Evolutionary conservation across 2,888 invertebrate species (phyloP), one percentile per base, ranked within the genome.

Genomic region (Dendrolimus houi): DNA sequence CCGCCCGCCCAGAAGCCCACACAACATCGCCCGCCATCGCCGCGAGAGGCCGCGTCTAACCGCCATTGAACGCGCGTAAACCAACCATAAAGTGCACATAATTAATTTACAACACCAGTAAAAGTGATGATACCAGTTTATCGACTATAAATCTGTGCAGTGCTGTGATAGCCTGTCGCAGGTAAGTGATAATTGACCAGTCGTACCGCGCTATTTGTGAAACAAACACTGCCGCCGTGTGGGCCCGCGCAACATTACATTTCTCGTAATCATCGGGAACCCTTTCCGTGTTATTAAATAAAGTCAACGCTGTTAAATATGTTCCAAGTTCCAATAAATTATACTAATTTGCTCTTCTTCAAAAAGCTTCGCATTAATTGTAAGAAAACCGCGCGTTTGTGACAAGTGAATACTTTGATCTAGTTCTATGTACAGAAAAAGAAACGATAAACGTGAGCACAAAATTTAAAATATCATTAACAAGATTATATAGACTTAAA

Each of bases 111-210:
- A 84, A 83, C 85, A 79, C 74, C 79, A 86, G 83, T 87, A 85
- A 86, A 84, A 87, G 89, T 90, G 89, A 90, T 89, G 84, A 87
- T 87, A 85, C 82, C 74, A 82, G 86, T 87, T 88, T 86, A 87
- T 87, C 83, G 85, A 84, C 89, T 78, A 85, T 88, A 87, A 87
- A 89, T 84, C 86, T 85, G 86, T 85, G 82, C 77, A 79, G 87
- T 87, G 85, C 81, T 81, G 87, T 86, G 87, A 81, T 87, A 85
- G 81, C 84, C 80, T 83, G 85, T 89, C 84, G 72, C 88, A 88
- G 90, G 90, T 90, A 86, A 89, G 90, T 89, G 89, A 83, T 89
- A 88, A 89, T 89, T 89, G 86, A 74, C 83, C 77, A 78, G 77
- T 81, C 80, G 79, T 77, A 78, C 79, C 81, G 83, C 79, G 69